Evolutionary conservation across 2,888 invertebrate species (phyloP).

Genomic region (Notodonta ziczac): DNA sequence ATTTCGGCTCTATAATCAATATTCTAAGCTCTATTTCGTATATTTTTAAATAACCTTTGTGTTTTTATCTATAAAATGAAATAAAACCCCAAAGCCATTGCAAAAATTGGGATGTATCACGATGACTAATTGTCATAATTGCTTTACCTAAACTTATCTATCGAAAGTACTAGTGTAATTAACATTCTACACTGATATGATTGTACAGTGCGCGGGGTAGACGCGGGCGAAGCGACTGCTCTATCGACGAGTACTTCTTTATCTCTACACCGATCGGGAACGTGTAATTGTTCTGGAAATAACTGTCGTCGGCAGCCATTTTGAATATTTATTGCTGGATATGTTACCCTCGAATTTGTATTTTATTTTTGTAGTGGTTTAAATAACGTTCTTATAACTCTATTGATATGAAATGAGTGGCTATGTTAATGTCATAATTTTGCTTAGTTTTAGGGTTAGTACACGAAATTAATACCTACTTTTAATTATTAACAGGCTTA

Average conservation of each 20-base stretch:
- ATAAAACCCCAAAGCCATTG: neutral
- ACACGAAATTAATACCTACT: too few relatives aligned
- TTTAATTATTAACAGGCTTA: too few relatives aligned
- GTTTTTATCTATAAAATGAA: too few relatives aligned
- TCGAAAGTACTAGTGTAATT: conserved; percentile 63
- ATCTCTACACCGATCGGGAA: conserved; percentile 34
- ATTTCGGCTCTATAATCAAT: too few relatives aligned
- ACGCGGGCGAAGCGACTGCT: conserved; percentile 18
- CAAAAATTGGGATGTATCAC: conserved; percentile 9
- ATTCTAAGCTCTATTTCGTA: too few relatives aligned
- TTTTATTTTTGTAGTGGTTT: neutral
- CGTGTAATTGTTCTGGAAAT: conserved; percentile 30
- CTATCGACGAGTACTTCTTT: conserved; percentile 36
- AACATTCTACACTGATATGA: conserved; percentile 69
- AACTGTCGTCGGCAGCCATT: conserved; percentile 6
- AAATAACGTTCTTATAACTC: neutral
- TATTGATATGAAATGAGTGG: neutral
- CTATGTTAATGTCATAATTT: neutral
- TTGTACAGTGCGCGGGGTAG: conserved; percentile 18
- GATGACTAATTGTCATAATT: conserved; percentile 11
- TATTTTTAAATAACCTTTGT: too few relatives aligned
- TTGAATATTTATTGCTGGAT: conserved; percentile 4
- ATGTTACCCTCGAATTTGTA: neutral
- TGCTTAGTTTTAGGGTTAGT: neutral
- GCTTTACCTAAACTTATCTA: conserved; percentile 19